Evolutionary conservation across 2,113 vertebrate genomes (phyloP).

Genomic region (Rhinolophus ferrumequinum): DNA sequence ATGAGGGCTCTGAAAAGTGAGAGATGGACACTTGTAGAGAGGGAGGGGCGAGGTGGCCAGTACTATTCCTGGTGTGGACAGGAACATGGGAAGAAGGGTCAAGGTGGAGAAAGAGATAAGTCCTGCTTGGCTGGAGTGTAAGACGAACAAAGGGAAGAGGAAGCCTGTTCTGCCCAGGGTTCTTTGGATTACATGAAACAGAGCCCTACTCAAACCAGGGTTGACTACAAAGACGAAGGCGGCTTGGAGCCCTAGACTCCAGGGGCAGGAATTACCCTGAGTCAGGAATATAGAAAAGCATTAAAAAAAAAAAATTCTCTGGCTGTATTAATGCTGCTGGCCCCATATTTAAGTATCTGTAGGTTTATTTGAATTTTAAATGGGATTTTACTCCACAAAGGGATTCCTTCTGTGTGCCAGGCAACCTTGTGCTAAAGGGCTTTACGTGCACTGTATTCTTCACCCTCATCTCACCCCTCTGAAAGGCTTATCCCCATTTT

Average conservation of each 20-base stretch:
- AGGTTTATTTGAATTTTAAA: neutral
- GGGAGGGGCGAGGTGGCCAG: fast-evolving
- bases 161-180: neutral
- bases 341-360: neutral
- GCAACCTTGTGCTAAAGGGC: neutral
- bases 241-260: no score
- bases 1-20: neutral
- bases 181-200: neutral
- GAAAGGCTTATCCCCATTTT: neutral
- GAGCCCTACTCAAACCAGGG: fast-evolving
- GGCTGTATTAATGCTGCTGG: neutral
- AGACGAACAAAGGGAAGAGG: neutral
- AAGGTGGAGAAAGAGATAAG: neutral
- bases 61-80: fast-evolving
- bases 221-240: neutral
- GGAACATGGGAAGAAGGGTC: neutral
- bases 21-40: fast-evolving
- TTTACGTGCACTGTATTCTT: neutral
- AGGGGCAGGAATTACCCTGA: neutral
- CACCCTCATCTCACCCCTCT: neutral
- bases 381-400: neutral
- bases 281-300: neutral
- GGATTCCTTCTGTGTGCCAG: neutral
- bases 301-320: neutral
- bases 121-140: neutral